Conservation (phyloP, 2,888 invertebrate genomes). For the Perizoma flavofasciatum region DNA sequence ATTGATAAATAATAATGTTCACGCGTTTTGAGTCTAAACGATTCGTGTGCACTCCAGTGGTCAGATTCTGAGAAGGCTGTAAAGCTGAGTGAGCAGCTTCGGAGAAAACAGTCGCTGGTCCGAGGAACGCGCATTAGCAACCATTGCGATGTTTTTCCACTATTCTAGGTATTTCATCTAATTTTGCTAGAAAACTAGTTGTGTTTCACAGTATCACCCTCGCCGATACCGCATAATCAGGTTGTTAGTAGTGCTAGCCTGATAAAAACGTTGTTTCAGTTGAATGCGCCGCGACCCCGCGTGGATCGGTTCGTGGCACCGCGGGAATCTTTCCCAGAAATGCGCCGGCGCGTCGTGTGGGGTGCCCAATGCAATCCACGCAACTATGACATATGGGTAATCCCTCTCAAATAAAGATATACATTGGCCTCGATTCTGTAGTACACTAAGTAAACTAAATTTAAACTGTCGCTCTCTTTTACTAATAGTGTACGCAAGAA, state of each 20-base stretch:
- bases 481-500: too few species aligned
- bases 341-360: conserved; percentile 53
- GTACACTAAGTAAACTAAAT: too few species aligned
- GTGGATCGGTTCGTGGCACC: conserved; percentile 69
- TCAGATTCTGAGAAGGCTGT: conserved; percentile 48
- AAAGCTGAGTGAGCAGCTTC: conserved; percentile 45
- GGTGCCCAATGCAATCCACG: conserved; percentile 34
- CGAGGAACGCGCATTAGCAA: conserved; percentile 41
- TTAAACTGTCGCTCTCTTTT: too few species aligned
- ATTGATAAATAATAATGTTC: conserved; percentile 45
- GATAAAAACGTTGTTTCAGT: conserved; percentile 55
- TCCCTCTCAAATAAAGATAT: neutral
- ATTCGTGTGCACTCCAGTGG: conserved; percentile 46
- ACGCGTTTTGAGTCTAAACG: conserved; percentile 35
- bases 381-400: conserved; percentile 61
- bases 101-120: conserved; percentile 50
- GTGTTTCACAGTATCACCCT: conserved; percentile 48
- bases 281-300: conserved; percentile 55
- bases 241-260: conserved; percentile 21
- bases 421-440: too few species aligned
- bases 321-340: conserved; percentile 58
- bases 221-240: conserved; percentile 21
- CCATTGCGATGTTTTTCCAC: conserved; percentile 35
- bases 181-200: conserved; percentile 51
- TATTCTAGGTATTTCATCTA: conserved; percentile 48